A percentile compares a stretch with the other conserved stretches of the same genome.
phyloP scores from a whole-genome alignment of 35 echinoderm and acorn worm genomes.

The Ophiothrix spiculata region DNA sequence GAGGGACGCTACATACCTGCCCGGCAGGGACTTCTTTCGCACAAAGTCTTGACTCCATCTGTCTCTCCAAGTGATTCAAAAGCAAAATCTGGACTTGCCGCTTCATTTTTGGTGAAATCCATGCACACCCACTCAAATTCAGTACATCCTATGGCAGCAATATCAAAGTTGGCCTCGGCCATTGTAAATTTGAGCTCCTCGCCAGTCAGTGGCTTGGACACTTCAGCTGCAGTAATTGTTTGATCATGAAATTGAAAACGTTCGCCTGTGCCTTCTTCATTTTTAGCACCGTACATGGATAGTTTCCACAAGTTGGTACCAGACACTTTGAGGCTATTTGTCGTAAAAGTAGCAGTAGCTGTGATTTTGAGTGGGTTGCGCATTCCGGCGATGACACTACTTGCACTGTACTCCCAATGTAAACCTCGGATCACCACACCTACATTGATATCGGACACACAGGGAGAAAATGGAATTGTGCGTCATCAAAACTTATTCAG shows the following conservation, averaged over 20 bases:
- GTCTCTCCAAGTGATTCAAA: slow-evolving; percentile 44
- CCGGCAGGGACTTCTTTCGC: slow-evolving; percentile 41
- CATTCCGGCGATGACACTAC: slow-evolving; percentile 60
- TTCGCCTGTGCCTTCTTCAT: slow-evolving; percentile 57
- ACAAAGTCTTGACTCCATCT: slow-evolving; percentile 45
- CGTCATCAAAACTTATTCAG: too few relatives aligned
- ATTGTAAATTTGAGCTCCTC: slow-evolving; percentile 30
- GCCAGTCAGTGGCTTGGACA: slow-evolving; percentile 18
- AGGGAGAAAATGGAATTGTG: too few relatives aligned
- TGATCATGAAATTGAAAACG: slow-evolving; percentile 79
- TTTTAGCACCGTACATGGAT: slow-evolving; percentile 69
- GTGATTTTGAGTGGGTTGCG: slow-evolving; percentile 54
- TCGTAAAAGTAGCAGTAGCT: slow-evolving; percentile 40
- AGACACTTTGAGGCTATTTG: slow-evolving; percentile 34
- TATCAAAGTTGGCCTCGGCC: slow-evolving; percentile 70
- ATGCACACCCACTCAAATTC: slow-evolving; percentile 73
- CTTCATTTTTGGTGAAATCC: slow-evolving; percentile 81
- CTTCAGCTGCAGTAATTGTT: slow-evolving; percentile 49
- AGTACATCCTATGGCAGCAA: slow-evolving; percentile 86
- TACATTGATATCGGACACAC: too few relatives aligned
- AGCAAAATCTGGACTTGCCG: slow-evolving; percentile 58
- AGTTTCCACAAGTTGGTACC: slow-evolving; percentile 80
- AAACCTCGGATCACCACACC: slow-evolving; percentile 70
- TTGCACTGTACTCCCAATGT: slow-evolving; percentile 50
- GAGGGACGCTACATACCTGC: slow-evolving; percentile 81